phyloP scores from a whole-genome alignment of 1,140 invertebrate genomes.

The Drosophila gunungcola region DNA sequence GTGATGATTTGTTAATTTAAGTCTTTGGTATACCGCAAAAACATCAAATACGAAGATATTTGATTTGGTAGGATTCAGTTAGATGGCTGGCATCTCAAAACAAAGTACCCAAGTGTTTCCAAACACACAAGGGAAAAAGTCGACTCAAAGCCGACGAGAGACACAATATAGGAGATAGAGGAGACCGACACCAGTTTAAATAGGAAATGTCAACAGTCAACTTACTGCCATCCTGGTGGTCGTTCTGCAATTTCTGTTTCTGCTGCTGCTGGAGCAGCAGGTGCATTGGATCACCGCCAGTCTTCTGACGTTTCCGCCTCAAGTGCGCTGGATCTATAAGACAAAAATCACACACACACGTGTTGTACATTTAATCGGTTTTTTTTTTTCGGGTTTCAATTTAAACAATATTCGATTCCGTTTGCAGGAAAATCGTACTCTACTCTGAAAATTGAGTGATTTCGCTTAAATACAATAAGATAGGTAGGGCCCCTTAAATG shows the following conservation, averaged over 20 bases:
- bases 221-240: constrained; percentile 87
- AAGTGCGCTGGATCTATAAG: constrained; percentile 85
- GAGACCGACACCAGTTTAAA: constrained; percentile 27
- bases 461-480: constrained; percentile 46
- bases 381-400: constrained; percentile 20
- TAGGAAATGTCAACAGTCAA: constrained; percentile 63
- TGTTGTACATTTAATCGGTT: constrained; percentile 45
- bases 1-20: constrained; percentile 62
- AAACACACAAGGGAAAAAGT: constrained; percentile 12
- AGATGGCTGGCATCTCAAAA: constrained; percentile 37
- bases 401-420: constrained; percentile 30
- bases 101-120: constrained; percentile 31
- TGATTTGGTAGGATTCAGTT: constrained; percentile 64
- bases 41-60: constrained; percentile 35
- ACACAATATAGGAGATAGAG: constrained; percentile 7
- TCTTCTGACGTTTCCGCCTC: constrained; percentile 87
- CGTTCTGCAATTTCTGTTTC: constrained; percentile 81
- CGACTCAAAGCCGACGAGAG: not conserved
- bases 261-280: constrained; percentile 86
- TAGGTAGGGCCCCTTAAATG: not conserved
- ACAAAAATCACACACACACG: constrained; percentile 58
- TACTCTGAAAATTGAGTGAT: constrained; percentile 48
- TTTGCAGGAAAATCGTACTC: constrained; percentile 15
- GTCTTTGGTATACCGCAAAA: constrained; percentile 69
- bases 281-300: constrained; percentile 86